Conservation (phyloP, 53 echinoderm and acorn worm species). For the Mesocentrotus franciscanus region DNA sequence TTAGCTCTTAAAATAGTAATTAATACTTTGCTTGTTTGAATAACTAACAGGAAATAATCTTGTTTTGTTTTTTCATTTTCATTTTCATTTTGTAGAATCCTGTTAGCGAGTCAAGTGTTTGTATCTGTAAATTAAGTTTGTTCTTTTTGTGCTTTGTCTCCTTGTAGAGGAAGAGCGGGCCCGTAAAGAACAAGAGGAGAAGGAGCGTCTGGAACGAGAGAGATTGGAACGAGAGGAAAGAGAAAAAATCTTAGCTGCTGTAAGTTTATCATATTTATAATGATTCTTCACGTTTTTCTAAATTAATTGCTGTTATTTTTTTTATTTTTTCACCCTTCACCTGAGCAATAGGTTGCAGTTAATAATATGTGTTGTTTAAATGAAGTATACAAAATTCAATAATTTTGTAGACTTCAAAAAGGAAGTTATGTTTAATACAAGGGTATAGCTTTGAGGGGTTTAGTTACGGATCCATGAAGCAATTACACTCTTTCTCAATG, state of each 20-base stretch:
- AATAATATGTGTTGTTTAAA: no score
- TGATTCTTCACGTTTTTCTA: no score
- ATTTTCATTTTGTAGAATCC: not conserved
- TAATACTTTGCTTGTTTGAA: not conserved
- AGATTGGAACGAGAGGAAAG: slow-evolving; percentile 88
- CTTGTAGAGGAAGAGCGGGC: slow-evolving; percentile 86
- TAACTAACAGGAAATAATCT: slow-evolving; percentile 17
- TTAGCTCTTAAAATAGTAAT: no score
- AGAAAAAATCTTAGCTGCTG: slow-evolving; percentile 90
- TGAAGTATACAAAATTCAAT: not conserved
- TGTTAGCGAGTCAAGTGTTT: not conserved
- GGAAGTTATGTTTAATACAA: not conserved
- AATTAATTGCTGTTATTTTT: no score
- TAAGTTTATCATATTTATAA: slow-evolving; percentile 66
- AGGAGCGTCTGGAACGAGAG: slow-evolving; percentile 85
- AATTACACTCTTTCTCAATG: not conserved
- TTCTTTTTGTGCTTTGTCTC: not conserved
- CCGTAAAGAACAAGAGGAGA: slow-evolving; percentile 91
- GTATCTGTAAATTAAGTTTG: not conserved
- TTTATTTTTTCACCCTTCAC: not conserved
- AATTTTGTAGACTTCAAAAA: not conserved
- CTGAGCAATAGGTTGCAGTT: no score
- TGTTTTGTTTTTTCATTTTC: not conserved
- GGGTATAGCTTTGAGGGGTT: no score
- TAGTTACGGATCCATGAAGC: no score